Conservation (phyloP, 2,888 invertebrate genomes). For the Trypoxylon attenuatum region DNA sequence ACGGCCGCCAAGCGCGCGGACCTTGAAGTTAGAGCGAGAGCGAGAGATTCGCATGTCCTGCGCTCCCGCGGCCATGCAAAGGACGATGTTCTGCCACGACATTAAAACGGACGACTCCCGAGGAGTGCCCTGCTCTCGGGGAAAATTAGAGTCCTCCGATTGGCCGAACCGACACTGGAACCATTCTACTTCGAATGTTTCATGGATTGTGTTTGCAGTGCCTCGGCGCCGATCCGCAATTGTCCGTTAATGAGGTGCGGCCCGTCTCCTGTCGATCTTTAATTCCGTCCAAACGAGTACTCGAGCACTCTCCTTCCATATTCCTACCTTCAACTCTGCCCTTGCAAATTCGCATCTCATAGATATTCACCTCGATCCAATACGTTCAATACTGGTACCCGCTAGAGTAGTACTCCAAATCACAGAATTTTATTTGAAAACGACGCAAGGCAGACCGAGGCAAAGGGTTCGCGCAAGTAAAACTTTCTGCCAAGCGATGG, state of each 20-base stretch:
- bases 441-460: too few relatives aligned
- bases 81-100: slow-evolving; percentile 43
- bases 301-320: not conserved
- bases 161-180: slow-evolving; percentile 11
- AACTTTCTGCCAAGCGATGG: too few relatives aligned
- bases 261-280: not conserved
- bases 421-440: too few relatives aligned
- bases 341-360: too few relatives aligned
- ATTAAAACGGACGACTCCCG: slow-evolving; percentile 44
- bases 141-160: slow-evolving; percentile 37
- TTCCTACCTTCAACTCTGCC: not conserved
- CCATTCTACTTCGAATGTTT: slow-evolving; percentile 31
- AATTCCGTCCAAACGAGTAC: not conserved
- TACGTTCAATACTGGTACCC: too few relatives aligned
- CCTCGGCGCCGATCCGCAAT: not conserved
- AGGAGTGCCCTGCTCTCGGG: slow-evolving; percentile 37
- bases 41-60: slow-evolving; percentile 34
- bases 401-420: too few relatives aligned
- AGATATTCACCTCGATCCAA: too few relatives aligned
- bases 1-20: slow-evolving; percentile 26
- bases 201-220: not conserved
- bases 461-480: too few relatives aligned
- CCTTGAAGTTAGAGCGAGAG: slow-evolving; percentile 44
- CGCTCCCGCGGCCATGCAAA: slow-evolving; percentile 30
- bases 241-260: not conserved